Conservation (phyloP, 2,113 vertebrate genomes). For the Plecotus auritus region DNA sequence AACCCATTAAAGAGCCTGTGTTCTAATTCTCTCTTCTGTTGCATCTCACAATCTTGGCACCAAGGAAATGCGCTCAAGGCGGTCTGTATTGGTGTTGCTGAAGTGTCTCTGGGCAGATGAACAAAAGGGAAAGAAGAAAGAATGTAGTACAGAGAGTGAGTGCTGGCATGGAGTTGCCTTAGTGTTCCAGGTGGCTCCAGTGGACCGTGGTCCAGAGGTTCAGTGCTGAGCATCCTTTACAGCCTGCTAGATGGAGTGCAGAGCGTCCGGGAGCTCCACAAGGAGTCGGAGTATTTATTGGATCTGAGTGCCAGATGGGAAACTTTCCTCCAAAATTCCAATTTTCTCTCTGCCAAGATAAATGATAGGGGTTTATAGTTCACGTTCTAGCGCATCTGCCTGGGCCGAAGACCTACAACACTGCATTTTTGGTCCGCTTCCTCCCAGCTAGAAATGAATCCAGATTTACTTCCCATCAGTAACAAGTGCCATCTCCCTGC, state of each 20-base stretch:
- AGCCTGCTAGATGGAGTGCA: not conserved
- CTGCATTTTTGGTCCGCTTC: conserved; percentile 32
- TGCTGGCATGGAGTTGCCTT: accelerated
- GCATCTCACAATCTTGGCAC: not conserved
- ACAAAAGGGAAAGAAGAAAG: not conserved
- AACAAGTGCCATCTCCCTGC: not conserved
- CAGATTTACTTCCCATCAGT: conserved; percentile 8
- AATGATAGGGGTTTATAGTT: conserved; percentile 41
- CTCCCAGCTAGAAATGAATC: not conserved
- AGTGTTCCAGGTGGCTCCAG: not conserved
- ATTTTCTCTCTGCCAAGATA: conserved; percentile 61
- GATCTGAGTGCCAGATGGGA: not conserved
- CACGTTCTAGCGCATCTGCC: not conserved
- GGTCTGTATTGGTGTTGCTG: not conserved
- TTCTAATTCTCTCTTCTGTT: not conserved
- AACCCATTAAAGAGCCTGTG: not conserved
- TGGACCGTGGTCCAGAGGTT: accelerated
- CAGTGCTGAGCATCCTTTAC: not conserved
- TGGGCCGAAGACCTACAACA: not conserved
- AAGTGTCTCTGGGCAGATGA: not conserved
- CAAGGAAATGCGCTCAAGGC: not conserved
- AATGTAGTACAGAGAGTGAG: not conserved
- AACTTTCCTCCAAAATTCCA: conserved; percentile 40
- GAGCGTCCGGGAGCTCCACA: not conserved
- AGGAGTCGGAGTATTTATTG: not conserved